Conservation (phyloP, 2,113 vertebrate species). For the Megaceryle maxima region DNA sequence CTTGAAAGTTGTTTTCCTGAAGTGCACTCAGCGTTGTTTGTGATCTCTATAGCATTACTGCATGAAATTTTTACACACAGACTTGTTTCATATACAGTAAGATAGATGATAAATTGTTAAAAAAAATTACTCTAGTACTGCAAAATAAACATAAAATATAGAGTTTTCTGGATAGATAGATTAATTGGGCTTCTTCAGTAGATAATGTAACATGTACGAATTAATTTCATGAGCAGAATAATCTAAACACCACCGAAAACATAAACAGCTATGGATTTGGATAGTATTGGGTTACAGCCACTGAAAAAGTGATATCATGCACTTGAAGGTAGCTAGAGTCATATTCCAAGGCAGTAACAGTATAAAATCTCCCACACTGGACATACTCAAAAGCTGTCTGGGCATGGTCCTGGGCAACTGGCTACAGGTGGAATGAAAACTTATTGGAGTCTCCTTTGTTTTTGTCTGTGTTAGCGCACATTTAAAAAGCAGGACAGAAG, state of each 20-base stretch:
- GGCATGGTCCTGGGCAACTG: neutral
- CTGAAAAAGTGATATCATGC: neutral
- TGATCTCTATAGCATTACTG: neutral
- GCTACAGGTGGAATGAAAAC: neutral
- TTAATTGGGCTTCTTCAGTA: neutral
- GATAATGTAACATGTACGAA: neutral
- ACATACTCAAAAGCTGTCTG: neutral
- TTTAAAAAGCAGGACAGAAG: neutral
- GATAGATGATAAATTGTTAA: neutral
- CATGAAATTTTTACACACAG: neutral
- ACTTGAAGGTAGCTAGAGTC: neutral
- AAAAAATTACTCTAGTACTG: neutral
- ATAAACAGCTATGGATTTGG: neutral
- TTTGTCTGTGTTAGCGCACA: neutral
- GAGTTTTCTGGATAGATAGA: neutral
- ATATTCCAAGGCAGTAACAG: neutral
- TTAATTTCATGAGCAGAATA: neutral
- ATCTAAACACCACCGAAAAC: neutral
- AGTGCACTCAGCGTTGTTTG: neutral
- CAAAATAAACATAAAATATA: neutral
- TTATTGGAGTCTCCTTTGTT: neutral
- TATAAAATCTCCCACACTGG: neutral
- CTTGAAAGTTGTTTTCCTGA: neutral
- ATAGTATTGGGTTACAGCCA: neutral
- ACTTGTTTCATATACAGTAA: neutral